Percentiles rank a stretch among this genome's conserved stretches.
These are phyloP conservation scores for Cryptocheilus praepositus DNA, from an alignment of 2,888 invertebrate species.

Conservation along the genomic window DNA sequence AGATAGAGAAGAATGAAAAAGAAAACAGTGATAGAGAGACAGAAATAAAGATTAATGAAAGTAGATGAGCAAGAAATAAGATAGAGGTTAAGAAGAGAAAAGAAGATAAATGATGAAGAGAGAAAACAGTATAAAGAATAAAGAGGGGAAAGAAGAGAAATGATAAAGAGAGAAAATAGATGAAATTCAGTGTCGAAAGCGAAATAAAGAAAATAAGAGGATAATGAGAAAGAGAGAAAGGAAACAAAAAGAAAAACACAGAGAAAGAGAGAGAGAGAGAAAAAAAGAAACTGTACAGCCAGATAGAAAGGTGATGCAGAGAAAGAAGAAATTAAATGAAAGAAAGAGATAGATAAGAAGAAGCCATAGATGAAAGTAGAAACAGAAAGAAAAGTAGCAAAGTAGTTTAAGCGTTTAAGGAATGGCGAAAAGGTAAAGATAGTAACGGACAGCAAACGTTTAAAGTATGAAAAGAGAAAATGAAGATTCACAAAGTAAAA, in stretches of 20 bases:
- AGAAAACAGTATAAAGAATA: too few species aligned
- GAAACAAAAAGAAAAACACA: too few species aligned
- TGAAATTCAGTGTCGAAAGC: constrained; percentile 12
- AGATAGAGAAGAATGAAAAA: constrained; percentile 12
- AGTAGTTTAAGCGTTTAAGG: background rate
- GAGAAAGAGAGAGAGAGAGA: too few species aligned
- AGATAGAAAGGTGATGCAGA: constrained; percentile 6
- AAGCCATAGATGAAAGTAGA: constrained; percentile 20
- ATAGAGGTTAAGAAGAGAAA: too few species aligned
- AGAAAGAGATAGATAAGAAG: constrained; percentile 23
- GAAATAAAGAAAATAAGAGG: constrained; percentile 12
- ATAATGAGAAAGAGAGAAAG: constrained; percentile 4
- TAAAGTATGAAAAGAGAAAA: background rate
- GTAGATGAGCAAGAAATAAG: constrained; percentile 7
- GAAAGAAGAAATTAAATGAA: constrained; percentile 18
- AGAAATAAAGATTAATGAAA: constrained; percentile 17
- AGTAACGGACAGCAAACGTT: background rate
- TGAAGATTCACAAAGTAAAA: too few species aligned
- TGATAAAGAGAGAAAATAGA: too few species aligned
- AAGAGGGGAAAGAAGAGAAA: too few species aligned
- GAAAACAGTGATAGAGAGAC: background rate
- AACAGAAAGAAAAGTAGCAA: background rate
- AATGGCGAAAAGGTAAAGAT: constrained; percentile 5
- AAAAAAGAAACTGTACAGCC: too few species aligned
- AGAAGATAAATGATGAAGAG: constrained; percentile 12